A percentile compares a stretch with the other conserved stretches of the same genome.
These are phyloP conservation scores for Xenopus tropicalis DNA, from an alignment of 2,113 vertebrate genomes.

Conservation along the genomic window UCB_Xtro_10.0 CM004445.2:67164001-67164500, in stretches of 20 bases:
- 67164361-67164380: constrained; percentile 97
- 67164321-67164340: constrained; percentile 76
- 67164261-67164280: constrained; percentile 93
- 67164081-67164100: constrained; percentile 50
- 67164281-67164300: constrained; percentile 88
- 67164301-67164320: constrained; percentile 79
- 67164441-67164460: constrained; percentile 92
- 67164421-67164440: constrained; percentile 82
- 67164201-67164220: constrained; percentile 97
- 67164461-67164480: constrained; percentile 89
- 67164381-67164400: constrained; percentile 97
- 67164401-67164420: constrained; percentile 89
- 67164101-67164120: constrained; percentile 81
- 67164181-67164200: constrained; percentile 89
- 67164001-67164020: too few species aligned
- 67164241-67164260: constrained; percentile 96
- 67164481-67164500: constrained; percentile 87
- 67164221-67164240: constrained; percentile 90
- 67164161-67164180: constrained; percentile 84
- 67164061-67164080: too few species aligned
- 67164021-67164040: too few species aligned
- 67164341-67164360: constrained; percentile 94
- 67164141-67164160: constrained; percentile 94
- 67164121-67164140: constrained; percentile 90
- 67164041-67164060: too few species aligned